A percentile compares a stretch with the other conserved stretches of the same genome.
phyloP scores from a whole-genome alignment of 2,113 vertebrate genomes.

The Marmota monax region DNA sequence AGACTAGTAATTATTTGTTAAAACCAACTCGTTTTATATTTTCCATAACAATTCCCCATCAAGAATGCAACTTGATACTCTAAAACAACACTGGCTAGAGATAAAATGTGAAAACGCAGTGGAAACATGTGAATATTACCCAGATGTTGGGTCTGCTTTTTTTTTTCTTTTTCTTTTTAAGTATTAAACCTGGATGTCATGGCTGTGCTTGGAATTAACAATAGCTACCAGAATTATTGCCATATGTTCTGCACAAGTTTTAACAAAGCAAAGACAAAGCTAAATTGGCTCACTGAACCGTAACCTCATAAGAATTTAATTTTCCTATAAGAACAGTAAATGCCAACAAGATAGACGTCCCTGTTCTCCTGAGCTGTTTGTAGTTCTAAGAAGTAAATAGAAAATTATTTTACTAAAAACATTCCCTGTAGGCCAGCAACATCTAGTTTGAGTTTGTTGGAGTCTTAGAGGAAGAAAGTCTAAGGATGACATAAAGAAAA shows the following conservation, averaged over 20 bases:
- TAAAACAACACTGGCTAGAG: not conserved
- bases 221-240: constrained; percentile 32
- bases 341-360: constrained; percentile 57
- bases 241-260: constrained; percentile 59
- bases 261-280: constrained; percentile 50
- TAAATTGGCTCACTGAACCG: constrained; percentile 62
- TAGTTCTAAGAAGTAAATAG: constrained; percentile 61
- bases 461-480: not conserved
- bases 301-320: constrained; percentile 62
- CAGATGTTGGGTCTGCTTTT: not conserved
- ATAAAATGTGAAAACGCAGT: constrained; percentile 37
- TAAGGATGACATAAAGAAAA: not conserved
- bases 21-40: not conserved
- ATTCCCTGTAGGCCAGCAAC: not conserved
- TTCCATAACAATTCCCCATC: constrained; percentile 39
- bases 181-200: constrained; percentile 44
- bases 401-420: constrained; percentile 61
- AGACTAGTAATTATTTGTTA: not conserved
- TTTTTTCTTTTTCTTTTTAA: constrained; percentile 8
- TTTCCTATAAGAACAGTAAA: constrained; percentile 65
- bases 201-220: constrained; percentile 38
- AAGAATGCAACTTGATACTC: constrained; percentile 27
- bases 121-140: not conserved
- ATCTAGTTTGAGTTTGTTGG: constrained; percentile 34
- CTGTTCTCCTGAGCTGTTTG: constrained; percentile 63